Evolutionary conservation across 2,888 invertebrate genomes (phyloP), one percentile per base, ranked within the genome.

Genomic region (Rapana venosa): DNA sequence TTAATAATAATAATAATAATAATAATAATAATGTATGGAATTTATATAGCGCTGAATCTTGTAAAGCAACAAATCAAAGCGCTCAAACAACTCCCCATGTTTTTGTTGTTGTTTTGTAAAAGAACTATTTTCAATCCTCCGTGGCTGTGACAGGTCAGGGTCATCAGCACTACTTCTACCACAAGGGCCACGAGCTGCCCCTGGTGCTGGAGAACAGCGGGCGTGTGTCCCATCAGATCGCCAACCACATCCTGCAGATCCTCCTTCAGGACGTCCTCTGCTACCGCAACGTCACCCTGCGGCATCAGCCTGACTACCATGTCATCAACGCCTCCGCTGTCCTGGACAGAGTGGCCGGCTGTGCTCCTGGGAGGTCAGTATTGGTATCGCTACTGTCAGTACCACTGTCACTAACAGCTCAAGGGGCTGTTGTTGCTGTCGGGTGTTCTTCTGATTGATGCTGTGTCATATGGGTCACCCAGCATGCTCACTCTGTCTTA

Each of bases 191-290:
- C 32, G 94, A 93, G 81, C 93, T 94, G 36, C 93, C 94, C 8
- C 94, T 96, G 85, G 93, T 94, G 56, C 90, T 96, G 87, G 96
- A 95, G 92, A 93, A 93, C 91, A 95, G 96, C 88, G 92, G 93
- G 86, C 93, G 96, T n/a, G 93, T 94, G 17, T 95, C 96, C 0
- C 96, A 96, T 92, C 95, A 95, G 91, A 93, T 96, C 30, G 94
- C 95, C 90, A 96, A 96, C 87, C 93, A 95, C 88, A 95, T 96
- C 30, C 93, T 96, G n/a, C 94, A 95, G 89, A 96, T 96, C 36
- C 92, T 96, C 2, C 94, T 96, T 61, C 93, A 95, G 90, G 86
- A 96, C 90, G 95, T 96, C 26, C 93, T 96, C 11, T 96, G 96
- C 13, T 96, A 96, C 91, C 94, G 93, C n/a, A 93, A 95, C 85